Evolutionary conservation across 2,888 invertebrate genomes (phyloP).

Genomic region (Lithophane semibrunnea): DNA sequence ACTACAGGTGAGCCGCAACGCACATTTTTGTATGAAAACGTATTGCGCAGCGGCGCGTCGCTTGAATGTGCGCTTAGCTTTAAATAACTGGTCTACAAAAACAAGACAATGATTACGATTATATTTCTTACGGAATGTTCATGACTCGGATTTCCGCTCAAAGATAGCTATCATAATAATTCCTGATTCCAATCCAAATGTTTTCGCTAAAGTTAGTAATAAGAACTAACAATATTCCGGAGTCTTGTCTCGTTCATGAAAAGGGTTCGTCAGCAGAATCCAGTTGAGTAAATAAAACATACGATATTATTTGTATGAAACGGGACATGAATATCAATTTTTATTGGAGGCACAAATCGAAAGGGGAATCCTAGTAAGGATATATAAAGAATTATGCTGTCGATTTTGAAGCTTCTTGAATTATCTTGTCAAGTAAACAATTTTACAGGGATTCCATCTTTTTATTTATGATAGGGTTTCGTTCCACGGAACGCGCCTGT

Average conservation of each 20-base stretch:
- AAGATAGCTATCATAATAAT: not conserved
- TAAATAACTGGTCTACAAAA: not conserved
- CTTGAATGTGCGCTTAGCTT: too few relatives aligned
- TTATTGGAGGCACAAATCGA: conserved; percentile 32
- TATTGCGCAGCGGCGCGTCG: too few relatives aligned
- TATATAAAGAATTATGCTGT: conserved; percentile 11
- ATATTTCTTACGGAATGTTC: not conserved
- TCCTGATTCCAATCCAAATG: conserved; percentile 5
- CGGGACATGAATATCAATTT: conserved; percentile 56
- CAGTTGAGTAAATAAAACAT: conserved; percentile 62
- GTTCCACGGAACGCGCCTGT: too few relatives aligned
- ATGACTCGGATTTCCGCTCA: not conserved
- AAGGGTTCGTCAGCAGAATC: conserved; percentile 54
- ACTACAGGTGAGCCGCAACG: too few relatives aligned
- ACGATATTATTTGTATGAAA: conserved; percentile 59
- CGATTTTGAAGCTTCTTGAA: conserved; percentile 26
- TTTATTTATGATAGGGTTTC: not conserved
- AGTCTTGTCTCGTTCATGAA: conserved; percentile 45
- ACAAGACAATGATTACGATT: not conserved
- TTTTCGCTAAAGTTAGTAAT: conserved; percentile 10
- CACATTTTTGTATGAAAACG: too few relatives aligned
- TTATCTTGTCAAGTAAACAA: conserved; percentile 7
- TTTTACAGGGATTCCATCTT: not conserved
- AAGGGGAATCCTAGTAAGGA: conserved; percentile 4
- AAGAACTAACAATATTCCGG: conserved; percentile 38